Conservation (phyloP, 2,113 vertebrate species). For the Myiozetetes cayanensis region DNA sequence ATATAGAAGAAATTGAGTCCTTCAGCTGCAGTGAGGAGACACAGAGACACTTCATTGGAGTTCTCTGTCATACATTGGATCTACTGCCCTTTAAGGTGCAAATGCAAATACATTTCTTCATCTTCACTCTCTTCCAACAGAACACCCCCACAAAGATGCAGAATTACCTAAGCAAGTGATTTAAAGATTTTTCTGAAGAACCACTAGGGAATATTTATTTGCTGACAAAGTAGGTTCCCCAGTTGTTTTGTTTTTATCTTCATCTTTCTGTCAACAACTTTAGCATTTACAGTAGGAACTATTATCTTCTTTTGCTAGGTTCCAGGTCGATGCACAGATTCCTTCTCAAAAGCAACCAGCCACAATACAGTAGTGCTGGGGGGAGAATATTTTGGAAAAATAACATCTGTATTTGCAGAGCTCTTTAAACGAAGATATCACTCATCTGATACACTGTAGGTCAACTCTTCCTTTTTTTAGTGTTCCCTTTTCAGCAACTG, state of each 20-base stretch:
- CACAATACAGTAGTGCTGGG: not conserved
- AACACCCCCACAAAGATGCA: not conserved
- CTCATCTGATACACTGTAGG: not conserved
- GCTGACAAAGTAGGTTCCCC: not conserved
- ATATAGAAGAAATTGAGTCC: not conserved
- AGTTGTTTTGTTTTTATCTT: not conserved
- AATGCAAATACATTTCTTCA: not conserved
- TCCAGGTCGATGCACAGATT: not conserved
- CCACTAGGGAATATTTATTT: not conserved
- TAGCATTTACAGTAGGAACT: not conserved
- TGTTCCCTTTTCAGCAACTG: constrained; percentile 19
- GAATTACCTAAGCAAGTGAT: not conserved
- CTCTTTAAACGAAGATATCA: not conserved
- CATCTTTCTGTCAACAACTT: not conserved
- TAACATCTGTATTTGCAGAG: not conserved
- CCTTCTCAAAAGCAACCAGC: not conserved
- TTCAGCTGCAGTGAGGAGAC: not conserved
- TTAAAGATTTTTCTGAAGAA: not conserved
- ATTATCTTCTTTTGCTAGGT: not conserved
- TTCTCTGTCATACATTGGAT: not conserved
- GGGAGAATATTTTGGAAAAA: not conserved
- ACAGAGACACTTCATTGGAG: not conserved
- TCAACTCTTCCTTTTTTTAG: constrained; percentile 48
- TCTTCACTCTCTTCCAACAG: not conserved
- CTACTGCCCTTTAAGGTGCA: not conserved